Conservation (phyloP, 2,797 vertebrate species). For the Smutsia gigantea region DNA sequence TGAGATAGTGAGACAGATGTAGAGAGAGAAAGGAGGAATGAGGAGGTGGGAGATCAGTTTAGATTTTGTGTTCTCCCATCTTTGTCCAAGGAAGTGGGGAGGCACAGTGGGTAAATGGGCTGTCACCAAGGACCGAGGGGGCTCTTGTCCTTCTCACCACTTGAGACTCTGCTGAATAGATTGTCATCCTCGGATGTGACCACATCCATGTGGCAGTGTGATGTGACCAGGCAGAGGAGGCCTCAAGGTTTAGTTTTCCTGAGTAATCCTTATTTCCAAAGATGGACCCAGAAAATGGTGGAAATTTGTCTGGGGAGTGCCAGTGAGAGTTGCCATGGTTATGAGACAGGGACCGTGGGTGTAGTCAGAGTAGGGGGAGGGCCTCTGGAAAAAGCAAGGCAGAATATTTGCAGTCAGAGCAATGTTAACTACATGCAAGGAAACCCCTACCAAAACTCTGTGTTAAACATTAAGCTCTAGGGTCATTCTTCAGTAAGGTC, state of each 20-base stretch:
- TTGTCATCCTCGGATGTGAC: background rate
- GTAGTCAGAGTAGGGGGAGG: too few relatives aligned
- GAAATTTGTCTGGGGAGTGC: background rate
- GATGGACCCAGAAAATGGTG: background rate
- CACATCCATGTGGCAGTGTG: background rate
- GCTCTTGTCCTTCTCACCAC: background rate
- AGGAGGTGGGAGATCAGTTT: background rate
- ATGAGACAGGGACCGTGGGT: too few relatives aligned
- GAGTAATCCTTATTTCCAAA: background rate
- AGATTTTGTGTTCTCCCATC: background rate
- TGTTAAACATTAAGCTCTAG: too few relatives aligned
- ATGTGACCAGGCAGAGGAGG: background rate
- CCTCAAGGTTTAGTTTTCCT: background rate
- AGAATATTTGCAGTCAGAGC: too few relatives aligned
- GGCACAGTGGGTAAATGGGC: background rate
- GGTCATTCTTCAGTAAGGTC: too few relatives aligned
- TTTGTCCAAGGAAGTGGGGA: background rate
- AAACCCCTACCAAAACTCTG: too few relatives aligned
- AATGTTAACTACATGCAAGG: too few relatives aligned
- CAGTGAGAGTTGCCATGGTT: rapidly evolving
- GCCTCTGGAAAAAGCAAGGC: too few relatives aligned
- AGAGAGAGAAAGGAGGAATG: background rate
- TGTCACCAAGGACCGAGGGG: background rate
- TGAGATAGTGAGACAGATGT: background rate
- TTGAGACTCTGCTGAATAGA: background rate